Evolutionary conservation across 53 echinoderm and acorn worm genomes (phyloP).

Genomic region (Paelopatides confundens): DNA sequence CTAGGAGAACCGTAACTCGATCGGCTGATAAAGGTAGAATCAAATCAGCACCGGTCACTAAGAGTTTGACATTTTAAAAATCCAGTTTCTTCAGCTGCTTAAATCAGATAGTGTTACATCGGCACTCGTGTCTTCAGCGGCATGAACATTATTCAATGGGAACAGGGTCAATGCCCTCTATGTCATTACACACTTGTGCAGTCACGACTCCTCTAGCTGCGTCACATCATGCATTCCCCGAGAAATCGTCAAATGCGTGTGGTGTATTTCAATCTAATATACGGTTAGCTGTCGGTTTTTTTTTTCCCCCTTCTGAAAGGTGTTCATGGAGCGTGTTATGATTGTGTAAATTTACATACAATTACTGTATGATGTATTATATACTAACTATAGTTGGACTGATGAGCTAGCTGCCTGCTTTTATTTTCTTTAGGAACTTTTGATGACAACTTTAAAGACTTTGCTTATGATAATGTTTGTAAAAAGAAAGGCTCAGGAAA

Average conservation of each 20-base stretch:
- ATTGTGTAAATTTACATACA: constrained; percentile 38
- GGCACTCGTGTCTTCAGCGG: background rate
- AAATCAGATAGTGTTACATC: constrained; percentile 29
- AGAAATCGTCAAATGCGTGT: constrained; percentile 32
- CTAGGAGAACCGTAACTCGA: background rate
- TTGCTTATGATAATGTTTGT: constrained; percentile 11
- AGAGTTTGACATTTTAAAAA: constrained; percentile 40
- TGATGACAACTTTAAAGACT: constrained; percentile 35
- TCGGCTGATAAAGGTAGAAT: constrained; percentile 18
- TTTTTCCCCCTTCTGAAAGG: background rate
- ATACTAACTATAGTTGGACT: background rate
- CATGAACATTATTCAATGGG: background rate
- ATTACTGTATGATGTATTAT: constrained; percentile 33
- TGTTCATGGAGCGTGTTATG: constrained; percentile 9
- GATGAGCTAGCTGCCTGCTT: constrained; percentile 20
- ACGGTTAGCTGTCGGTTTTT: constrained; percentile 20
- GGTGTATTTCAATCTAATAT: constrained; percentile 47
- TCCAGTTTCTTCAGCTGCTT: constrained; percentile 20
- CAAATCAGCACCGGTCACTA: constrained; percentile 35
- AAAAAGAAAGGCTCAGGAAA: constrained; percentile 28
- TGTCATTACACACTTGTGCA: constrained; percentile 15
- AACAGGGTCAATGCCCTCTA: constrained; percentile 48
- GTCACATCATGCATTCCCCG: background rate
- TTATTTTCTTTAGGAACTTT: constrained; percentile 22
- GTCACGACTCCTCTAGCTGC: background rate